Percentiles rank a stretch among this genome's conserved stretches.
These are phyloP conservation scores for Desoria tigrina DNA, from an alignment of 2,888 invertebrate species.

Conservation along the genomic window DNA sequence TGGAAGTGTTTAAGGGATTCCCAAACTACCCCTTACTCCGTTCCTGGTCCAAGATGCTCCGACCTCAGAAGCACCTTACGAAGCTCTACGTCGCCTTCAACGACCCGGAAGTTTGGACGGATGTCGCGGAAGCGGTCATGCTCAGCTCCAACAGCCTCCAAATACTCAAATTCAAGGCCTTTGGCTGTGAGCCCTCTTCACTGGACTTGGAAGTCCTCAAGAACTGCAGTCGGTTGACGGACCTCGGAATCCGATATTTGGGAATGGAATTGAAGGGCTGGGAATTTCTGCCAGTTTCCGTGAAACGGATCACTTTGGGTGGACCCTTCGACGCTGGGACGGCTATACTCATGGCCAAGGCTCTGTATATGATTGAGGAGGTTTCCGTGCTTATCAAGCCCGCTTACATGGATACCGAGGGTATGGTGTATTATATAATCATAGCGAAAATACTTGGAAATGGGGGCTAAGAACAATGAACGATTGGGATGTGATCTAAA, in stretches of 20 bases:
- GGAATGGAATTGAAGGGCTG: slow-evolving; percentile 3
- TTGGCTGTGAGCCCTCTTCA: neutral
- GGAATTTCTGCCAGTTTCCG: slow-evolving; percentile 1
- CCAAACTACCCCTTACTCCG: neutral
- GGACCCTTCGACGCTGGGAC: neutral
- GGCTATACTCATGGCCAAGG: too few species aligned
- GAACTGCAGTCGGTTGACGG: neutral
- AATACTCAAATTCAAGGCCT: neutral
- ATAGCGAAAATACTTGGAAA: too few species aligned
- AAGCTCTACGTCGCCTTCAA: slow-evolving; percentile 1
- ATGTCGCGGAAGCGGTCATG: neutral
- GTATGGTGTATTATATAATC: too few species aligned
- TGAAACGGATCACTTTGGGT: neutral
- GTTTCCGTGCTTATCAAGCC: too few species aligned
- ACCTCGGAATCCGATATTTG: neutral
- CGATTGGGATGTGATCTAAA: too few species aligned
- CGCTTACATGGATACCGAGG: too few species aligned
- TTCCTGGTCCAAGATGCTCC: neutral
- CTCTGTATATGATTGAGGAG: too few species aligned
- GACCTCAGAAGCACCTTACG: slow-evolving; percentile 9
- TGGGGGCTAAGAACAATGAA: too few species aligned
- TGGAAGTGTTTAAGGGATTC: neutral
- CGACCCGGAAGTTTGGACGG: slow-evolving; percentile 7
- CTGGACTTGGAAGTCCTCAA: slow-evolving; percentile 2
- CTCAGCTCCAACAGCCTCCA: neutral